Conservation (phyloP, 2,888 invertebrate genomes). For the Lypha dubia region DNA sequence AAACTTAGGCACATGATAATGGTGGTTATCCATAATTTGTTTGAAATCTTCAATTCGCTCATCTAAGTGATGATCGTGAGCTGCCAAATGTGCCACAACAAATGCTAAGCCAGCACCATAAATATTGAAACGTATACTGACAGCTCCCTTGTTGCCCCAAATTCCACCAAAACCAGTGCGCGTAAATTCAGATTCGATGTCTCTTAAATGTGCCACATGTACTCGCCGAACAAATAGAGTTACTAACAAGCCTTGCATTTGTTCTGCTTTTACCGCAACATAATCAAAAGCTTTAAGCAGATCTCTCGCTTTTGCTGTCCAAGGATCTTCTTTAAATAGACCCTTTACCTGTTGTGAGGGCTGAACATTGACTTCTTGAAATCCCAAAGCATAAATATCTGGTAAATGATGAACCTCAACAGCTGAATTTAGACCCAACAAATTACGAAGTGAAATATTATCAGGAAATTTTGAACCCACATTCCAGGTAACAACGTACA, state of each 20-base stretch:
- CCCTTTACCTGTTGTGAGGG: conserved; percentile 93
- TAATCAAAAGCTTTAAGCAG: conserved; percentile 88
- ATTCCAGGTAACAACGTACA: conserved; percentile 95
- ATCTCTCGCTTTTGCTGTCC: conserved; percentile 90
- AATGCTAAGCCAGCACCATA: conserved; percentile 95
- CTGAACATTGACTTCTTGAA: conserved; percentile 95
- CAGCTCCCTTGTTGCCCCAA: conserved; percentile 99
- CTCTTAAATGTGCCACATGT: conserved; percentile 91
- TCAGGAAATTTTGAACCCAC: conserved; percentile 92
- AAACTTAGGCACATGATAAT: conserved; percentile 90
- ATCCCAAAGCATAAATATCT: conserved; percentile 93
- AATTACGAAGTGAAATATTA: conserved; percentile 87
- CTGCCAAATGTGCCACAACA: conserved; percentile 94
- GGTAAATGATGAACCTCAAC: conserved; percentile 85
- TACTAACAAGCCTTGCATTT: conserved; percentile 93
- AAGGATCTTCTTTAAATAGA: conserved; percentile 92
- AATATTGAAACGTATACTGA: conserved; percentile 92
- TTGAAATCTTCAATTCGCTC: conserved; percentile 95
- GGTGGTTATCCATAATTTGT: conserved; percentile 92
- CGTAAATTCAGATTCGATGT: conserved; percentile 94
- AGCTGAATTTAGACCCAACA: conserved; percentile 87
- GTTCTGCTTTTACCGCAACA: conserved; percentile 90
- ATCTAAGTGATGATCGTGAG: conserved; percentile 93
- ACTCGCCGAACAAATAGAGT: conserved; percentile 90
- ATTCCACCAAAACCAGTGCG: conserved; percentile 95